These are phyloP conservation scores for Scopus umbretta DNA, from an alignment of 2,113 vertebrate genomes.

Conservation along the genomic window DNA sequence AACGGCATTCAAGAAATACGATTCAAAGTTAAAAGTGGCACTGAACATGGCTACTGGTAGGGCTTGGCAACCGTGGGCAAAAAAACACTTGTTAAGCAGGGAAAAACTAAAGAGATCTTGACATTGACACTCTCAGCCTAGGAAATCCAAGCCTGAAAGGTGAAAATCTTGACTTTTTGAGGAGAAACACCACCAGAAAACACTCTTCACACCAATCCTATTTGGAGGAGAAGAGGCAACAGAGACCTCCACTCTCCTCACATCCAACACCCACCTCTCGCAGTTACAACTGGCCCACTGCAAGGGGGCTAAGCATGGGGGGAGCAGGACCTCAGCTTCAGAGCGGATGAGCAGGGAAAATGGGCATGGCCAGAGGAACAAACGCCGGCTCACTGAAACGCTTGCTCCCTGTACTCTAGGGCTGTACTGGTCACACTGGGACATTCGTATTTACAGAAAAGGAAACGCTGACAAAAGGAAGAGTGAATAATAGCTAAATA, in stretches of 20 bases:
- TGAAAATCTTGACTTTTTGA: neutral
- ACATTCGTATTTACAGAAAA: neutral
- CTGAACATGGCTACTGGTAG: neutral
- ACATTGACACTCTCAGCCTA: neutral
- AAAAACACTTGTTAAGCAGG: neutral
- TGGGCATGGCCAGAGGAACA: accelerated
- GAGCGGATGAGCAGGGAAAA: too few relatives aligned
- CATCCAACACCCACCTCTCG: neutral
- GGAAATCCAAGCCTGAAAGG: neutral
- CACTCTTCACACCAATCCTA: neutral
- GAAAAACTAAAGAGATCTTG: neutral
- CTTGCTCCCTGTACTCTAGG: neutral
- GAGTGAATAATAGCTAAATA: neutral
- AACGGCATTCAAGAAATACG: accelerated
- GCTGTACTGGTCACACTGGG: neutral
- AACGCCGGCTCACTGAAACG: accelerated
- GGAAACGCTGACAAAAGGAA: neutral
- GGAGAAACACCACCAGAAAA: neutral
- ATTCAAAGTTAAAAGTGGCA: neutral
- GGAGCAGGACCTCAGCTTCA: neutral
- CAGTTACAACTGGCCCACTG: neutral
- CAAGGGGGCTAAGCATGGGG: too few relatives aligned
- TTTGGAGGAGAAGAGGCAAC: neutral
- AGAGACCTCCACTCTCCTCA: accelerated
- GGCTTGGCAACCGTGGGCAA: neutral